Evolutionary conservation across 2,888 invertebrate species (phyloP), one percentile per base, ranked within the genome.

Genomic region (Cantharis rustica): DNA sequence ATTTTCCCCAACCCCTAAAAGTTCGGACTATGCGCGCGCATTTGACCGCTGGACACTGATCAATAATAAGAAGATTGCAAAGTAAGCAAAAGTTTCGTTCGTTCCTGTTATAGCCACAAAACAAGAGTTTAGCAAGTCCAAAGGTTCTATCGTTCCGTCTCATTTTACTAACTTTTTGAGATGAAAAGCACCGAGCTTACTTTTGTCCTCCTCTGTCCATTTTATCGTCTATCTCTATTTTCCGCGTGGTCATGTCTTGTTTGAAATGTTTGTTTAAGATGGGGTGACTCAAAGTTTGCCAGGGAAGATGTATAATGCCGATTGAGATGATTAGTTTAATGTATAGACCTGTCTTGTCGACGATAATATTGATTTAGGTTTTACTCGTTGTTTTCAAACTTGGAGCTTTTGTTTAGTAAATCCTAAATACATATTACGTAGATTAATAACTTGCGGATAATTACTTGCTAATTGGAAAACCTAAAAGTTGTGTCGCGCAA

Each of bases 61-160:
- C 88, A 87, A 88, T 88, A 88, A 88, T 88, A 88, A 88, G 88
- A 88, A 88, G 88, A 88, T 88, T 87, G 88, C 87, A 88, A 88
- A 88, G 88, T 88, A 88, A 88, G 88, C 88, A 88, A 88, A 88
- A 86, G 86, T 87, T 86, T 86, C 82, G 83, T 80, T 82, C 81
- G 82, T 79, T 81, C 80, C 81, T 80, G 83, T 81, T 79, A 79
- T 81, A 79, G 80, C 82, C 83, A 79, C 83, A 83, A 81, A 81
- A 78, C 78, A 78, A 78, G 78, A 75, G 75, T 72, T 16, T 76
- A 71, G 73, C 72, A 71, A 16, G 66, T 27, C 71, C 61, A 69
- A 73, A 78, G 78, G 78, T 78, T 71, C 76, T 76, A 73, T 75
- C 76, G 74, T 70, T 78, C 78, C 78, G 64, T 70, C 72, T 71